Conservation (phyloP, 2,113 vertebrate species). For the Paratilapia polleni region DNA sequence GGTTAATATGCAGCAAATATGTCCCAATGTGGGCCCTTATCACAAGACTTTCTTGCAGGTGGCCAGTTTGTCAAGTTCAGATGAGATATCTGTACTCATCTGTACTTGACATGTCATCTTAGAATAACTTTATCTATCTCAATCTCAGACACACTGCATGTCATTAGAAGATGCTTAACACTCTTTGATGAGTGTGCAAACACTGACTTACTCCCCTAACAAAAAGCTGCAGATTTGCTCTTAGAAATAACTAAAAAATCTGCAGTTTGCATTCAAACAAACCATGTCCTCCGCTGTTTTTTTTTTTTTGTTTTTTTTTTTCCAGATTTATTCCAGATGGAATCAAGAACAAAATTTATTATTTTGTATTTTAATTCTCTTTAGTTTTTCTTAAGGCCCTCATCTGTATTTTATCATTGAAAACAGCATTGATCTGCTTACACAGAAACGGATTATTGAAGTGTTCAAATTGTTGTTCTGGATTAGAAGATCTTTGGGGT, state of each 20-base stretch:
- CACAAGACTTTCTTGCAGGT: background rate
- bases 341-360: background rate
- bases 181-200: slow-evolving; percentile 27
- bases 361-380: background rate
- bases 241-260: background rate
- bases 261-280: background rate
- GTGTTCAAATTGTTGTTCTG: slow-evolving; percentile 4
- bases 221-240: background rate
- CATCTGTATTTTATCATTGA: background rate
- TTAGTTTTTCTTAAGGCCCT: background rate
- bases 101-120: background rate
- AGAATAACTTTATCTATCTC: slow-evolving; percentile 1
- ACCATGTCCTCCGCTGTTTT: background rate
- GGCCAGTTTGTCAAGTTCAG: background rate
- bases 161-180: background rate
- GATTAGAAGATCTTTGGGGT: slow-evolving; percentile 56
- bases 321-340: background rate
- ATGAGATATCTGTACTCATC: background rate
- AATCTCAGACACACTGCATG: slow-evolving; percentile 22
- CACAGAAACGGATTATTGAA: slow-evolving; percentile 13
- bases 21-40: background rate
- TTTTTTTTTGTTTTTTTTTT: background rate
- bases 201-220: too few species aligned
- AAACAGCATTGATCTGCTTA: background rate
- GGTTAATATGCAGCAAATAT: background rate